phyloP scores from a whole-genome alignment of 2,888 invertebrate species.

The Andrena flavipes region DNA sequence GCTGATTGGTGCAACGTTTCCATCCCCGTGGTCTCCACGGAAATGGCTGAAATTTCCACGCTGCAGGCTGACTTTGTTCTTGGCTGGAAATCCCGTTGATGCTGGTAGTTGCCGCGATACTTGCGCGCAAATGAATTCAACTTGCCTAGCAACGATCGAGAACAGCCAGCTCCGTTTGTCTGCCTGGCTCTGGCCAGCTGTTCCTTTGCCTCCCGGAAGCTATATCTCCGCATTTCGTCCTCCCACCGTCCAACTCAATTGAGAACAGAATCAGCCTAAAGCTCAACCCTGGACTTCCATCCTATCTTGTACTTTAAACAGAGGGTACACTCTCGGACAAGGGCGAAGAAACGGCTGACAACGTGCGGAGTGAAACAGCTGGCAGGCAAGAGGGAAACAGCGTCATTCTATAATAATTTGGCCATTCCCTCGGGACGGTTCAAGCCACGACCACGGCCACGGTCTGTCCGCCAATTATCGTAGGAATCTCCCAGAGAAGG shows the following conservation, averaged over 20 bases:
- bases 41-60: not conserved
- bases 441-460: conserved; percentile 28
- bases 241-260: conserved; percentile 17
- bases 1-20: not conserved
- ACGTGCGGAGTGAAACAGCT: not conserved
- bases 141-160: not conserved
- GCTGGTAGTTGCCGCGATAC: not conserved
- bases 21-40: not conserved
- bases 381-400: conserved; percentile 4
- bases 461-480: conserved; percentile 66
- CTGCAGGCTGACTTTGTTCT: not conserved
- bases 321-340: conserved; percentile 50
- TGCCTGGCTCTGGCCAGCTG: not conserved
- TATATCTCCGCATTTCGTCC: not conserved
- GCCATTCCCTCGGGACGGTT: conserved; percentile 56
- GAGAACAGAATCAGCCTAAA: conserved; percentile 9
- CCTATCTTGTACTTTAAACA: conserved; percentile 62
- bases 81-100: not conserved
- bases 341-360: not conserved
- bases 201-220: not conserved
- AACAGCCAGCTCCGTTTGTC: not conserved
- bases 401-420: conserved; percentile 59
- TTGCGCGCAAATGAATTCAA: conserved; percentile 13
- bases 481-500: conserved; percentile 51
- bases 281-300: conserved; percentile 20